Evolutionary conservation across 2,888 invertebrate genomes (phyloP).

Genomic region (Eupithecia abbreviata): DNA sequence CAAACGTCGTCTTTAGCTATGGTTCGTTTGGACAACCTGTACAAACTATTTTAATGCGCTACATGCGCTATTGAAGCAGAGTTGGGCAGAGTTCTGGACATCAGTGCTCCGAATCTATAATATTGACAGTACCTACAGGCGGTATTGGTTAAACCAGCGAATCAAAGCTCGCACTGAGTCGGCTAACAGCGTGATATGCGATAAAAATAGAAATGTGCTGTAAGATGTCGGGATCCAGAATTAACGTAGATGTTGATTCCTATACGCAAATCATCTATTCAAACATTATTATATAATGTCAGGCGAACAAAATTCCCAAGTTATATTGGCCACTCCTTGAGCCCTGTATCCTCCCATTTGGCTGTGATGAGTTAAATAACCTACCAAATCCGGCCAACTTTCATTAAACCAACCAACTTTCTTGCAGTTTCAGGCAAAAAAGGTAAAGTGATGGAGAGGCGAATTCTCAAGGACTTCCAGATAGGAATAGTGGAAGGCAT

Average conservation of each 20-base stretch:
- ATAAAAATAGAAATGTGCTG: no score
- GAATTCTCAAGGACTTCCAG: slow-evolving; percentile 94
- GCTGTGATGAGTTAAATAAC: neutral
- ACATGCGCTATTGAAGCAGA: no score
- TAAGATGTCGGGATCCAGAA: no score
- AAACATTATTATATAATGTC: neutral
- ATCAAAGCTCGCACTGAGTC: no score
- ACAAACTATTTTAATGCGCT: no score
- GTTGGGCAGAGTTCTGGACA: neutral
- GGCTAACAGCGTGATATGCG: no score
- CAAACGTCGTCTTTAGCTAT: neutral
- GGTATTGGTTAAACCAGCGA: no score
- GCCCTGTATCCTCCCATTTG: neutral
- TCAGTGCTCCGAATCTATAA: neutral
- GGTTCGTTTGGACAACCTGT: no score
- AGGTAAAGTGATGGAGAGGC: slow-evolving; percentile 93
- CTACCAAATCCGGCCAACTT: neutral
- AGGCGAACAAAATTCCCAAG: no score
- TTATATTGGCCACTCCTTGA: neutral
- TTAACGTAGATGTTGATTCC: neutral
- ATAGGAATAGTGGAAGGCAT: slow-evolving; percentile 94
- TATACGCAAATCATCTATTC: neutral
- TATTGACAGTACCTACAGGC: no score
- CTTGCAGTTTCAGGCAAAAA: slow-evolving; percentile 91
- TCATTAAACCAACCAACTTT: slow-evolving; percentile 19